A percentile compares a stretch with the other conserved stretches of the same genome.
phyloP scores from a whole-genome alignment of 2,888 invertebrate species.

The Linnaemya vulpina region DNA sequence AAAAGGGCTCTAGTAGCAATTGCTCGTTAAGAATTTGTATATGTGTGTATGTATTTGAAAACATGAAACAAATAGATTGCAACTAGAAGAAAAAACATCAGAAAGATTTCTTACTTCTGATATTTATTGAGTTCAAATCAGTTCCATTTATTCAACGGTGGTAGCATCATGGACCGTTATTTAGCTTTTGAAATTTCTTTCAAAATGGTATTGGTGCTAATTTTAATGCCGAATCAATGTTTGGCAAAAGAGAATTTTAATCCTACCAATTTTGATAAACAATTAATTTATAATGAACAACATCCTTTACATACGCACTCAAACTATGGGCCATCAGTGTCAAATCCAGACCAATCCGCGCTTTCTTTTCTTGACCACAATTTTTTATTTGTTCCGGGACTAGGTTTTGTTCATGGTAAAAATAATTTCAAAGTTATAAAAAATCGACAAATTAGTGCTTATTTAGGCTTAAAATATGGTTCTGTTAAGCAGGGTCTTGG shows the following conservation, averaged over 20 bases:
- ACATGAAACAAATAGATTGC: slow-evolving; percentile 36
- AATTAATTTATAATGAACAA: slow-evolving; percentile 35
- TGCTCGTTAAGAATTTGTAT: background rate
- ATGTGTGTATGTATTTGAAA: background rate
- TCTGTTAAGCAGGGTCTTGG: slow-evolving; percentile 77
- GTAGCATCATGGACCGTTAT: slow-evolving; percentile 52
- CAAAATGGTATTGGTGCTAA: slow-evolving; percentile 4
- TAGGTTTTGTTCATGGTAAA: slow-evolving; percentile 77
- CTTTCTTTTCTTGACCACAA: slow-evolving; percentile 65
- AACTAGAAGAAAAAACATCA: slow-evolving; percentile 7
- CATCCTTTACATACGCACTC: slow-evolving; percentile 41
- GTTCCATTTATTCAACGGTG: slow-evolving; percentile 46
- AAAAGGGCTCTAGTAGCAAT: slow-evolving; percentile 44
- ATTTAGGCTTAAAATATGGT: slow-evolving; percentile 79
- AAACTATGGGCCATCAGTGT: background rate
- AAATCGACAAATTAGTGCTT: slow-evolving; percentile 77
- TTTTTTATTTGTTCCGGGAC: slow-evolving; percentile 75
- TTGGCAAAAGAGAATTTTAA: slow-evolving; percentile 23
- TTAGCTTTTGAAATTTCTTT: slow-evolving; percentile 7
- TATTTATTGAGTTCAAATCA: slow-evolving; percentile 42
- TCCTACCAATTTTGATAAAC: slow-evolving; percentile 49
- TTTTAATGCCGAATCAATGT: slow-evolving; percentile 21
- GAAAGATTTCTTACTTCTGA: slow-evolving; percentile 40
- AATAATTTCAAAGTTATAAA: slow-evolving; percentile 75
- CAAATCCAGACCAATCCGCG: slow-evolving; percentile 25